phyloP scores from a whole-genome alignment of 2,888 invertebrate genomes.

The Perizoma flavofasciatum region DNA sequence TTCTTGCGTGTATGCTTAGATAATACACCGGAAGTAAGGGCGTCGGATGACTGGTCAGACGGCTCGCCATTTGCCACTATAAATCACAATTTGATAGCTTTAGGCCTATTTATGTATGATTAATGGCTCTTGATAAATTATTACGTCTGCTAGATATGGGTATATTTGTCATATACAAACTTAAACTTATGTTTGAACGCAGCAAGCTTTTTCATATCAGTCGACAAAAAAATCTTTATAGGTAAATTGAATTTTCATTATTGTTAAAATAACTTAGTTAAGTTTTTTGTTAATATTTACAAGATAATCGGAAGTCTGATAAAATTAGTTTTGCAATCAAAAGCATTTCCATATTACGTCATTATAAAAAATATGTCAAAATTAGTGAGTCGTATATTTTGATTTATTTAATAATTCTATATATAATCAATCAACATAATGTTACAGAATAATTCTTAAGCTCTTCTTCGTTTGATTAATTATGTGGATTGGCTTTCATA shows the following conservation, averaged over 20 bases:
- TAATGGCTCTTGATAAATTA: constrained; percentile 12
- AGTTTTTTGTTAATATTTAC: background rate
- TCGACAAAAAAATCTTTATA: no score
- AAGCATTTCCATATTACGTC: constrained; percentile 29
- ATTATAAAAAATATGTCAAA: constrained; percentile 17
- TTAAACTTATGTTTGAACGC: background rate
- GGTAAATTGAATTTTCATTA: no score
- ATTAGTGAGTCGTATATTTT: constrained; percentile 12
- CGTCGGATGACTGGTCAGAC: constrained; percentile 4
- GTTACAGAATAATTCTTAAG: no score
- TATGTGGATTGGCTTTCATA: constrained; percentile 7
- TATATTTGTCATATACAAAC: background rate
- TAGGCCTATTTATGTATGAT: constrained; percentile 16
- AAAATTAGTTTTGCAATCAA: constrained; percentile 16
- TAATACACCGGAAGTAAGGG: constrained; percentile 16
- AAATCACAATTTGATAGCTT: constrained; percentile 13
- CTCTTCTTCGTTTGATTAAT: background rate
- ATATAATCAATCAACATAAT: no score
- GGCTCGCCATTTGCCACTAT: constrained; percentile 13
- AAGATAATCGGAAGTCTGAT: background rate
- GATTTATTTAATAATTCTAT: constrained; percentile 21
- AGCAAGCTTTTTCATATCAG: background rate
- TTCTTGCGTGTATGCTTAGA: constrained; percentile 3
- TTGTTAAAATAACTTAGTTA: no score
- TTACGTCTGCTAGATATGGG: constrained; percentile 11